Evolutionary conservation across 1,140 invertebrate species (phyloP), one percentile per base, ranked within the genome.

Genomic region (Euwallacea fornicatus): DNA sequence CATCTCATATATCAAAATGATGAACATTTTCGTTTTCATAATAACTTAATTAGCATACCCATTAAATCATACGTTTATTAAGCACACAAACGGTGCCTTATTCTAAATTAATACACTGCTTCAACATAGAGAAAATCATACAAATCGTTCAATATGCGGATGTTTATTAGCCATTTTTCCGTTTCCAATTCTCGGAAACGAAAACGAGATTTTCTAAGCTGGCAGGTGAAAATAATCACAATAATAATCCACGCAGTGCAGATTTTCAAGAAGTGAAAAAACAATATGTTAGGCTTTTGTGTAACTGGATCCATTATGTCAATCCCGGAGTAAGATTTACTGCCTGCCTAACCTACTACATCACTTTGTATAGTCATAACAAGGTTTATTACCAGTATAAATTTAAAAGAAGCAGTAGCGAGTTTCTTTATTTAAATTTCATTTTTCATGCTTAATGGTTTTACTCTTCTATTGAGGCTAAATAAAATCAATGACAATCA

Each of bases 321-420:
- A 69, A 69, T 69, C 60, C 21, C 59, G 50, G 7, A 8, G 11
- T 10, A 63, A 54, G 67, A 69, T 69, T 69, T 69, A 69, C 67
- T 53, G 60, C 60, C 42, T 42, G 41, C 41, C 21, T 69, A 54
- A 69, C 50, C 62, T 53, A 66, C 65, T 66, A 53, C 63, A 42
- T 66, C 63, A 69, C 60, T 55, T 69, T 62, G 59, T 69, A 69
- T 63, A 69, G 67, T 69, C 67, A 69, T 69, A 69, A 69, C 67
- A 69, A 55, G 42, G 47, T 15, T 69, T 69, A 69, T 69, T 63
- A 56, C 59, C 33, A 69, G 46, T 69, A 55, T 55, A 69, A 69
- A 69, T 69, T 53, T 62, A 55, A 13, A 63, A 69, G 56, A 69
- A 69, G 67, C 53, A 16, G 60, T 69, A 56, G 54, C 54, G 46